These are phyloP conservation scores for Dinocampus coccinellae DNA, from an alignment of 2,888 invertebrate species.

Conservation along the genomic window DNA sequence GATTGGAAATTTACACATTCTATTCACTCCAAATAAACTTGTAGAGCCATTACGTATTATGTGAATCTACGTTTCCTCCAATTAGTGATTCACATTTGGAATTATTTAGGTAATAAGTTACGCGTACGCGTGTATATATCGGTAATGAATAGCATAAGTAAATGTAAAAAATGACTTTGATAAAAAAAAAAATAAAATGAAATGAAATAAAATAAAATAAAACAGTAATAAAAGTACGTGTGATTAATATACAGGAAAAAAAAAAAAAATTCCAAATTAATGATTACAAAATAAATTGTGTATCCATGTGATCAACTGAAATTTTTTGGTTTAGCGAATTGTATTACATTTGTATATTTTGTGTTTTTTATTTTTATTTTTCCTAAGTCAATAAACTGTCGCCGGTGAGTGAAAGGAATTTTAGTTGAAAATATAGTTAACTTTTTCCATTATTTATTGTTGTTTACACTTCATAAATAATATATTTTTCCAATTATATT, in stretches of 20 bases:
- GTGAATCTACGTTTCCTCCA: neutral
- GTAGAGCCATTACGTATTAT: neutral
- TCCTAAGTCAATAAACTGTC: neutral
- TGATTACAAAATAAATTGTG: no score
- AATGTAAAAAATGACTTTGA: neutral
- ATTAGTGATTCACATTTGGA: neutral
- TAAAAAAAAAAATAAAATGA: conserved; percentile 19
- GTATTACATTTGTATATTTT: no score
- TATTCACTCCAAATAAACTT: neutral
- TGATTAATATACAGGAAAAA: conserved; percentile 29
- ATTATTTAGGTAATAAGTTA: conserved; percentile 14
- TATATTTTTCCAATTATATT: neutral
- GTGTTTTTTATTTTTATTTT: neutral
- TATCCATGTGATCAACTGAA: no score
- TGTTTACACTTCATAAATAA: neutral
- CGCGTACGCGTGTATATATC: conserved; percentile 4
- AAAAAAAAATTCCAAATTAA: no score
- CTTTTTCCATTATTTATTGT: neutral
- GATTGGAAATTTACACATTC: conserved; percentile 9
- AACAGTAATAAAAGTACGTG: neutral
- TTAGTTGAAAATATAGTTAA: no score
- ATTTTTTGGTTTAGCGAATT: no score
- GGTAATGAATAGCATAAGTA: neutral
- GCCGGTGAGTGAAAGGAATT: neutral
- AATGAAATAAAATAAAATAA: conserved; percentile 10